Base-by-base conservation (phyloP, 92 coral and sea anemone genomes). In the Palythoa grandis region DNA sequence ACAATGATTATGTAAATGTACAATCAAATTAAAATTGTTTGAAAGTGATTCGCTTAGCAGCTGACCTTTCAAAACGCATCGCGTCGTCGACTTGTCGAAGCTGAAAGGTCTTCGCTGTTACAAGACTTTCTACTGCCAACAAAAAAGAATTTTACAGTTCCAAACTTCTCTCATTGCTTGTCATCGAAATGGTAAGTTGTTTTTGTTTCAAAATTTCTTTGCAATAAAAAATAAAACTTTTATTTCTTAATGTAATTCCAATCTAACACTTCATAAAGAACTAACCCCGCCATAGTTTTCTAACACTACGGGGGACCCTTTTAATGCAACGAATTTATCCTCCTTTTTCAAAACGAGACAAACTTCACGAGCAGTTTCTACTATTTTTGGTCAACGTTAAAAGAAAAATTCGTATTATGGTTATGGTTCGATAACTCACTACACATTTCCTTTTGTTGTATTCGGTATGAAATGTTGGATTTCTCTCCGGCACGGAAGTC, bases 1-100 rank as follows among this genome's bases (percentile, higher is more conserved):
- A 80, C 84, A 80, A 80, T 66, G 60, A 80, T 80, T 80, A 80
- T 80, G 85, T 80, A 20, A 80, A 80, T 80, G 70, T 65, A 74
- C 85, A 80, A 80, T 80, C 85, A 80, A 69, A 79, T 65, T 58
- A 80, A 80, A 80, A 13, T 37, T 52, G 43, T 80, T 47, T 80
- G 74, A 80, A 80, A 80, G 72, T 66, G 85, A 65, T 66, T 68
- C 74, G 20, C 35, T 8, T 47, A 56, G 47, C 74, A 80, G 63
- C 73, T 66, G 74, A 80, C 61, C 37, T 63, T 80, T 66, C 74
- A 80, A 69, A 47, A 58, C 74, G 23, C 19, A 63, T 63, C 25
- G 11, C 69, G 69, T 63, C 29, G 58, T 65, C 58, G 40, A 38
- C 57, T 22, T 48, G 8, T 43, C 11, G 38, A 50, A 65, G 63